phyloP scores from a whole-genome alignment of 2,113 vertebrate genomes.

The Oophaga pumilio region DNA sequence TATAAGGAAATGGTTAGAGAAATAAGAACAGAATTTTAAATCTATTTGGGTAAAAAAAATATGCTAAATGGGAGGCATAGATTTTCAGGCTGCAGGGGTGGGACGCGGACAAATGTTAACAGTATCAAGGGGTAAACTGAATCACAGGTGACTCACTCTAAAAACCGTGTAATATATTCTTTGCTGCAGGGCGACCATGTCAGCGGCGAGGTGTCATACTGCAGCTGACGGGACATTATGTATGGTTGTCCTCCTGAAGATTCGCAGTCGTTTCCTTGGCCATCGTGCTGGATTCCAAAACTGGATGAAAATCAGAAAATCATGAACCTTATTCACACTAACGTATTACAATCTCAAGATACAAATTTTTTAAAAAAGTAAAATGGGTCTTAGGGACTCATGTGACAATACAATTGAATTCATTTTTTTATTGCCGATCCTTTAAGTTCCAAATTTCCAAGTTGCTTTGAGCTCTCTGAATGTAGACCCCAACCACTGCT shows the following conservation, averaged over 20 bases:
- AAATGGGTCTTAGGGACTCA: not conserved
- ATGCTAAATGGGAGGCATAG: no score
- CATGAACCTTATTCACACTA: no score
- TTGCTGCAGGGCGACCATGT: slow-evolving; percentile 97
- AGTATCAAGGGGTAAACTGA: not conserved
- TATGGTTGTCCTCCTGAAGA: slow-evolving; percentile 80
- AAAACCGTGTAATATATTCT: slow-evolving; percentile 95
- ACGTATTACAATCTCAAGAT: no score
- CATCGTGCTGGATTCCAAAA: slow-evolving; percentile 95
- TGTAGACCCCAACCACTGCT: no score
- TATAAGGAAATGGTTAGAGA: no score
- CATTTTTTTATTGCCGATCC: no score
- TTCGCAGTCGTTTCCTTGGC: slow-evolving; percentile 96
- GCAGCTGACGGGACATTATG: slow-evolving; percentile 95
- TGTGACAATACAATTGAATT: no score
- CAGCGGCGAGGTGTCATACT: slow-evolving; percentile 91
- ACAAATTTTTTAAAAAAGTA: not conserved
- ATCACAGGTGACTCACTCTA: slow-evolving; percentile 82
- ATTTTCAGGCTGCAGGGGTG: not conserved
- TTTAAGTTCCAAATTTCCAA: no score
- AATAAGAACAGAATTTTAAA: no score
- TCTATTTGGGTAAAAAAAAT: no score
- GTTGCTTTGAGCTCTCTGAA: no score
- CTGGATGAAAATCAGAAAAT: slow-evolving; percentile 67
- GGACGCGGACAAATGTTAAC: not conserved